Evolutionary conservation across 2,113 vertebrate species (phyloP).

Genomic region (Leucoraja erinaceus): DNA sequence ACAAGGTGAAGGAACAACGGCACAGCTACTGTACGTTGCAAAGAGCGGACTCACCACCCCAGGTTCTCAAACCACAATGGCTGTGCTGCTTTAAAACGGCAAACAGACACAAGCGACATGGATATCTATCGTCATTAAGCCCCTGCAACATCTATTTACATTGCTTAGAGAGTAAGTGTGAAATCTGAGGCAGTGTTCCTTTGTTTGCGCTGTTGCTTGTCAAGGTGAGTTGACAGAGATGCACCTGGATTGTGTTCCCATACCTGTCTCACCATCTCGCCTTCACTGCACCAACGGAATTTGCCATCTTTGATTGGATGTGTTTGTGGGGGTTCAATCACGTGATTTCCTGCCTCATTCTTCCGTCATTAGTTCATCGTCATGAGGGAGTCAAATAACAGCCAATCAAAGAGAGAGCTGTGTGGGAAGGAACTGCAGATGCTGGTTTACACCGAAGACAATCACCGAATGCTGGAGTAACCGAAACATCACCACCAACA

Average conservation of each 20-base stretch:
- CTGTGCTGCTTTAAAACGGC: background rate
- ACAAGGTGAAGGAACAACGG: background rate
- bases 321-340: background rate
- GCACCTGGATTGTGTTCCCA: background rate
- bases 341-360: background rate
- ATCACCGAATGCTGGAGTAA: too few species aligned
- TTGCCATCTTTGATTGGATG: background rate
- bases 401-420: background rate
- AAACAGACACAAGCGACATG: background rate
- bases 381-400: background rate
- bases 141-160: conserved; percentile 16
- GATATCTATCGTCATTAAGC: background rate
- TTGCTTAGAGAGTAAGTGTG: background rate
- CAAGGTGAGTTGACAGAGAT: background rate
- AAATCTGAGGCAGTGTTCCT: background rate
- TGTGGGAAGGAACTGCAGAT: too few species aligned
- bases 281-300: background rate
- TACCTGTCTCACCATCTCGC: background rate
- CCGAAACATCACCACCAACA: too few species aligned
- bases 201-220: background rate
- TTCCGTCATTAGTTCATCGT: background rate
- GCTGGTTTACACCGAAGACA: too few species aligned
- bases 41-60: background rate
- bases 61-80: background rate
- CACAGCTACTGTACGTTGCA: background rate